Percentiles rank a stretch among this genome's conserved stretches.
Conservation (phyloP, 2,797 vertebrate species). For the Cheirogaleus major region DNA sequence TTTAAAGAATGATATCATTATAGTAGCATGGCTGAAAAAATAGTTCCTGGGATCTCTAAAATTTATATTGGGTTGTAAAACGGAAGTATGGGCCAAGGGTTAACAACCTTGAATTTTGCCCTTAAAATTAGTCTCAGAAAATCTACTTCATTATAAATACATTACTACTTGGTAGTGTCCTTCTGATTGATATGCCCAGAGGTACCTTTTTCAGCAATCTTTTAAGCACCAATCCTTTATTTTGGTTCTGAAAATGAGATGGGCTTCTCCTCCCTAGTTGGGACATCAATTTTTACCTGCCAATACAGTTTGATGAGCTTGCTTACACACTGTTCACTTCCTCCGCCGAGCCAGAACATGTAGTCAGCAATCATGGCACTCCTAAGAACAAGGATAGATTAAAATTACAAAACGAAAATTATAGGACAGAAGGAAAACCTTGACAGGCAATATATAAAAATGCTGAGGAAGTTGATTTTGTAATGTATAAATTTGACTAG, state of each 20-base stretch:
- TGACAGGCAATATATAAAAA: background rate
- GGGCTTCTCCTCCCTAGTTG: conserved; percentile 73
- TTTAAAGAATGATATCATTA: conserved; percentile 53
- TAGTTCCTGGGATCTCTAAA: conserved; percentile 74
- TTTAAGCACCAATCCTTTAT: conserved; percentile 91
- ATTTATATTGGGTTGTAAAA: conserved; percentile 84
- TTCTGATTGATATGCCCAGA: conserved; percentile 89
- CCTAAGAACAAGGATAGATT: conserved; percentile 84
- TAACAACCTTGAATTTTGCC: conserved; percentile 85
- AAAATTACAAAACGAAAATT: conserved; percentile 28
- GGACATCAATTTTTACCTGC: conserved; percentile 91
- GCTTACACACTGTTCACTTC: conserved; percentile 86
- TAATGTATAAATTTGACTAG: background rate
- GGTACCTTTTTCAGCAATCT: conserved; percentile 88
- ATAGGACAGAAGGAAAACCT: background rate
- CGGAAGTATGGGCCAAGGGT: conserved; percentile 82
- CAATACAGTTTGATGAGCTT: conserved; percentile 93
- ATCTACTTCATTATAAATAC: conserved; percentile 87
- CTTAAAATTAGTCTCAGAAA: conserved; percentile 85
- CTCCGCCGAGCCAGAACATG: conserved; percentile 88
- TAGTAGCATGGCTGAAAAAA: conserved; percentile 70
- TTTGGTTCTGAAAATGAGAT: conserved; percentile 85
- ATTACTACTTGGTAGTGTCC: conserved; percentile 78
- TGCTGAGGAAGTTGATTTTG: background rate
- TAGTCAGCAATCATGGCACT: conserved; percentile 91